Evolutionary conservation across 2,888 invertebrate genomes (phyloP).

Genomic region (Sceliomorpha sp.): DNA sequence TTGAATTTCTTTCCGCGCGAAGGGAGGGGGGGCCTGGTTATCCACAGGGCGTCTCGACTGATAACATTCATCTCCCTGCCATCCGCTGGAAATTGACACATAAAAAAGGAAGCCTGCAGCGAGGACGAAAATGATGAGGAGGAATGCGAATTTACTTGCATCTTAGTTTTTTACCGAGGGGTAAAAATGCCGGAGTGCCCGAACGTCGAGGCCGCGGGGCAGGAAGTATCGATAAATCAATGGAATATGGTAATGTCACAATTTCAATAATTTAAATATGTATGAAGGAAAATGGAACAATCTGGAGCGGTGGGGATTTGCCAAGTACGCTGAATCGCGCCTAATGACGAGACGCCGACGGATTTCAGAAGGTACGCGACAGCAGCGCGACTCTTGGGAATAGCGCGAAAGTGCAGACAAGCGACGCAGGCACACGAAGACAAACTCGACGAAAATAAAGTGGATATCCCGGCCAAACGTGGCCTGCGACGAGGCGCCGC

Average conservation of each 20-base stretch:
- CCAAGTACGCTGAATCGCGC: constrained; percentile 74
- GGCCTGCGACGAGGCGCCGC: constrained; percentile 61
- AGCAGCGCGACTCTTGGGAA: constrained; percentile 34
- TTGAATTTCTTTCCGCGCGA: constrained; percentile 5
- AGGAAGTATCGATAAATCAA: constrained; percentile 78
- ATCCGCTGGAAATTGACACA: constrained; percentile 14
- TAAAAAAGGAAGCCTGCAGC: constrained; percentile 1
- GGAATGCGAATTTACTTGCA: constrained; percentile 31
- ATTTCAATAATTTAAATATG: constrained; percentile 80
- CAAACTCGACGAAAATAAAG: constrained; percentile 62
- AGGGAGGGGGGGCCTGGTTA: not conserved
- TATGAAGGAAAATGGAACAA: constrained; percentile 79
- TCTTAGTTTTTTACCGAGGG: constrained; percentile 42
- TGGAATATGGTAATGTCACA: constrained; percentile 77
- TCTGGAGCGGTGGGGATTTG: constrained; percentile 73
- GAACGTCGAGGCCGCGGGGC: constrained; percentile 40
- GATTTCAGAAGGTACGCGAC: constrained; percentile 64
- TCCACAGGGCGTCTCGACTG: not conserved
- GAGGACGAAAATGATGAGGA: constrained; percentile 22
- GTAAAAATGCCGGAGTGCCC: constrained; percentile 48
- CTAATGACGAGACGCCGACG: constrained; percentile 78
- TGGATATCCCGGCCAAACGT: constrained; percentile 63
- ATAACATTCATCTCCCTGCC: constrained; percentile 6
- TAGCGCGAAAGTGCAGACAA: constrained; percentile 31
- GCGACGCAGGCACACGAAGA: constrained; percentile 30